Conservation (phyloP, 53 echinoderm and acorn worm genomes). For the Temnopleurus reevesii region DNA sequence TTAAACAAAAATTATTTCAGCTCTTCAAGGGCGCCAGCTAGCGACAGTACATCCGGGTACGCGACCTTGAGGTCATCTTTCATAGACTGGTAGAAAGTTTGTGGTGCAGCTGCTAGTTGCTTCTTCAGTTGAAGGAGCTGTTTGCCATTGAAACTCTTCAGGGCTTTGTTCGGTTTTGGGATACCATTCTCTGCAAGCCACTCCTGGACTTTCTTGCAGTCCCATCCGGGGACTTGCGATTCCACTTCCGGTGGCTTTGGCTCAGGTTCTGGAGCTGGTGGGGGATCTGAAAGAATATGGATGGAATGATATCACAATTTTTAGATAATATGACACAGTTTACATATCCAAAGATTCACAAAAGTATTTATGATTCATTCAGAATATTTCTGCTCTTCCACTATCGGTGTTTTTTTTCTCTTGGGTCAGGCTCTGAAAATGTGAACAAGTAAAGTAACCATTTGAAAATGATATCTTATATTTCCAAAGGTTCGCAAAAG, state of each 20-base stretch:
- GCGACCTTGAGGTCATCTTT: conserved; percentile 9
- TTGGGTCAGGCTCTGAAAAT: too few relatives aligned
- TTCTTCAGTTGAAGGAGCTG: conserved; percentile 31
- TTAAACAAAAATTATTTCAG: too few relatives aligned
- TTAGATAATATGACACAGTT: too few relatives aligned
- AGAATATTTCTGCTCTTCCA: too few relatives aligned
- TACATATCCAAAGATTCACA: too few relatives aligned
- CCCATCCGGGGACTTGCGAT: conserved; percentile 22
- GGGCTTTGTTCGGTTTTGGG: neutral
- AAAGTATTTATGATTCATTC: too few relatives aligned
- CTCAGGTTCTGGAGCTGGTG: neutral
- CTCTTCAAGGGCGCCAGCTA: conserved; percentile 17
- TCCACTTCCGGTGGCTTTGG: neutral
- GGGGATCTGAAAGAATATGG: too few relatives aligned
- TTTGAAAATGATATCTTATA: too few relatives aligned
- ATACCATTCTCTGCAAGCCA: conserved; percentile 7
- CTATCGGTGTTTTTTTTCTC: too few relatives aligned
- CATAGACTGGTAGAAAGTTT: conserved; percentile 27
- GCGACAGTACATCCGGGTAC: neutral
- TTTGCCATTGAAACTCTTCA: neutral
- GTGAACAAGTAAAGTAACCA: too few relatives aligned
- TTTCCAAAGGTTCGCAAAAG: too few relatives aligned
- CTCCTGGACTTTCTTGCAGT: neutral
- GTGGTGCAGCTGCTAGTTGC: neutral
- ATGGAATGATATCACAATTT: too few relatives aligned